Conservation (phyloP, 2,113 vertebrate species). For the Ptilorrhoa leucosticta region DNA sequence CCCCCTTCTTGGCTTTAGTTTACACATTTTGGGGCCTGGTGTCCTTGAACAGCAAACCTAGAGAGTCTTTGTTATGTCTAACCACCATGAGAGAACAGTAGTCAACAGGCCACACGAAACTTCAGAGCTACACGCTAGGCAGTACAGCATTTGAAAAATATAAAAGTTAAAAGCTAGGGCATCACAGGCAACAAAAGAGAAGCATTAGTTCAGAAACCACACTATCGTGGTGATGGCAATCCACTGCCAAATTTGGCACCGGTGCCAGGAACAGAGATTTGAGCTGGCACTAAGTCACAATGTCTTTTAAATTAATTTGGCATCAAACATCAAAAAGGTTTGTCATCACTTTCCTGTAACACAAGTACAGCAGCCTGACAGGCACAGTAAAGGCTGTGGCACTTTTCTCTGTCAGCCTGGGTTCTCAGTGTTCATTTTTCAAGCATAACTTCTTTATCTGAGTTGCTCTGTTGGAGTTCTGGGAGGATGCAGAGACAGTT, state of each 20-base stretch:
- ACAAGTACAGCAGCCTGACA: not conserved
- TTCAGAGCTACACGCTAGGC: too few relatives aligned
- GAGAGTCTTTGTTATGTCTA: too few relatives aligned
- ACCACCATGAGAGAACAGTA: too few relatives aligned
- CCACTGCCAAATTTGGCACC: not conserved
- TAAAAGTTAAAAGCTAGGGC: too few relatives aligned
- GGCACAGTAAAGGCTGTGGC: not conserved
- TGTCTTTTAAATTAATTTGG: not conserved
- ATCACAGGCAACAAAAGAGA: not conserved
- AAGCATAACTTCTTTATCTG: not conserved
- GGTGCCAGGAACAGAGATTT: not conserved
- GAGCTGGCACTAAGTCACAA: not conserved
- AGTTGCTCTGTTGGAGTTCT: not conserved
- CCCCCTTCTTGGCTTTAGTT: too few relatives aligned
- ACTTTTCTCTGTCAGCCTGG: not conserved
- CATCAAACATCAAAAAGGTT: not conserved
- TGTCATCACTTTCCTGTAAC: not conserved
- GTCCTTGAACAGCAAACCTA: too few relatives aligned
- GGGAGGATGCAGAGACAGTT: not conserved
- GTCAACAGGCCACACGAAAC: too few relatives aligned
- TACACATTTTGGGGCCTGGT: too few relatives aligned
- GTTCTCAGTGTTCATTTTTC: not conserved
- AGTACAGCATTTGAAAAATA: too few relatives aligned
- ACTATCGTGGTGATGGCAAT: fast-evolving
- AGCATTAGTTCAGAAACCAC: not conserved